phyloP scores from a whole-genome alignment of 2,113 vertebrate species.

The Pantherophis guttatus region DNA sequence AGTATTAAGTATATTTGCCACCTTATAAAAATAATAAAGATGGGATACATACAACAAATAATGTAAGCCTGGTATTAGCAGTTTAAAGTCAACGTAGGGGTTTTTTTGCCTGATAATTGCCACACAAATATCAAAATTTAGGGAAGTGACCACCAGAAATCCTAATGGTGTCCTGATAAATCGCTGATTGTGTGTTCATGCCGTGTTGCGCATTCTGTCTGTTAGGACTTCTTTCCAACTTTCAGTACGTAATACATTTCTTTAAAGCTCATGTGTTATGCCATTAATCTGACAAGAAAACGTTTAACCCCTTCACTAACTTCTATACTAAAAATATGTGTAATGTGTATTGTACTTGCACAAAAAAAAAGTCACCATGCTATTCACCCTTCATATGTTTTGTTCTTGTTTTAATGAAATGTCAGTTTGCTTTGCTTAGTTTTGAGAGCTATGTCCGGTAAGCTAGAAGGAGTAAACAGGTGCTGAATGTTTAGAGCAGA shows the following conservation, averaged over 20 bases:
- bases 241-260: neutral
- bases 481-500: neutral
- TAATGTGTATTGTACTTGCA: too few species aligned
- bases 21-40: too few species aligned
- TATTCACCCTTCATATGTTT: too few species aligned
- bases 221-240: neutral
- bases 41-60: neutral
- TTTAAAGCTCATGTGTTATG: neutral
- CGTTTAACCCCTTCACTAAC: neutral
- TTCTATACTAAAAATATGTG: neutral
- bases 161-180: neutral
- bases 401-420: neutral
- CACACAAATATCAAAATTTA: neutral
- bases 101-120: neutral
- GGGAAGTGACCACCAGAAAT: neutral
- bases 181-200: neutral
- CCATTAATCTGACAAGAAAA: neutral
- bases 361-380: too few species aligned
- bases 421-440: neutral
- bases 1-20: too few species aligned
- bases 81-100: neutral
- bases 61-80: neutral
- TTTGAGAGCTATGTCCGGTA: neutral
- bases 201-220: neutral
- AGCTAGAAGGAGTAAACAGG: neutral